Evolutionary conservation across 2,797 vertebrate species (phyloP), one percentile per base, ranked within the genome.

Genomic region (Carapus acus): DNA sequence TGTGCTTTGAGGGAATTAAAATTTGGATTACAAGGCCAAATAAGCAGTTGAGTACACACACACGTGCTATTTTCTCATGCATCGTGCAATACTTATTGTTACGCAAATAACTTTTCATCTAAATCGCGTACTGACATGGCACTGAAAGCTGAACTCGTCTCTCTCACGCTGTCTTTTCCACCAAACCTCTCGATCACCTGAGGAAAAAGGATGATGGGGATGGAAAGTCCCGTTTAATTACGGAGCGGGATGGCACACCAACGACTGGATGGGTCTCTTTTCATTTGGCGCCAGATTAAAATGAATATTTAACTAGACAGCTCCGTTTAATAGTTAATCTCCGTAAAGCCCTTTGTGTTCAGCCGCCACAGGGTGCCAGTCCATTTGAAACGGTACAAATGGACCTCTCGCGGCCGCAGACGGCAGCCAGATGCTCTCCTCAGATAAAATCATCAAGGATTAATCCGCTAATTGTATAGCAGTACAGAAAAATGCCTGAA

Each of bases 271-370:
- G 66, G 76, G 48, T 62, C 56, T 78, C 66, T 78, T n/a, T 73
- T 72, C 71, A 63, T 67, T 68, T 47, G 33, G 27, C 27, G 34
- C 65, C 36, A 70, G 81, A 84, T 87, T 78, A 74, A 76, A 78
- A 84, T 90, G 58, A 86, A 88, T 88, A 84, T 88, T 89, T 89
- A 85, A 88, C 61, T n/a, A 83, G 74, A 75, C 71, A 67, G 73
- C 15, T 55, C 73, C 74, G 79, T 82, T 87, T 74, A 86, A 87
- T 89, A 85, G 71, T 89, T 89, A 81, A 87, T 88, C 79, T 81
- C 73, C 82, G 78, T 62, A 45, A 83, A 78, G 61, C 70, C 74
- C 79, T 80, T 80, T 82, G 77, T 85, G 71, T 80, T 62, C 41
- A 61, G 63, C 61, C 51, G 63, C 80, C 59, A 31, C 49, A 17